A percentile compares a stretch with the other conserved stretches of the same genome.
These are phyloP conservation scores for Aelia acuminata DNA, from an alignment of 2,888 invertebrate species.

Conservation along the genomic window DNA sequence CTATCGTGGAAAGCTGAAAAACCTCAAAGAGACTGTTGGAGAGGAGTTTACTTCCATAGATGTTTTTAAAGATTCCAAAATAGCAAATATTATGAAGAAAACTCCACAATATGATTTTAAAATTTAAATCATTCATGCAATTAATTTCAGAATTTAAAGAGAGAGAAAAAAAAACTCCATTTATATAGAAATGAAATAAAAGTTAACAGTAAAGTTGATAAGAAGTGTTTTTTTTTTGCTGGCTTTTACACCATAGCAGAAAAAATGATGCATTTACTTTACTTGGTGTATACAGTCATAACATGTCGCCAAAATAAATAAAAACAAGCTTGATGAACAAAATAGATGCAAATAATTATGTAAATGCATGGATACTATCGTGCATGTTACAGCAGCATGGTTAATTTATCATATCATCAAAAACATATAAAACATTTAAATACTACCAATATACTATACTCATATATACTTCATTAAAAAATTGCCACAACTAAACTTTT, in stretches of 20 bases:
- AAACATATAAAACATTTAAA: too few species aligned
- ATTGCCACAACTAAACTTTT: neutral
- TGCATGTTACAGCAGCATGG: neutral
- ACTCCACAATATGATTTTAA: neutral
- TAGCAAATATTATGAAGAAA: neutral
- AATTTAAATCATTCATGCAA: neutral
- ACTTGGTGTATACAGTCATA: neutral
- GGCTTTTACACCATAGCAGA: too few species aligned
- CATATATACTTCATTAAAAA: too few species aligned
- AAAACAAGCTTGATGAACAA: neutral
- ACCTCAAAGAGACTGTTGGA: neutral
- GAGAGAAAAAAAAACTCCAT: too few species aligned
- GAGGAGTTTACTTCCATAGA: conserved; percentile 1
- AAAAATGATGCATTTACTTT: too few species aligned
- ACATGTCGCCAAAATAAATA: neutral
- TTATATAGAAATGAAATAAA: too few species aligned
- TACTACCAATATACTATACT: too few species aligned
- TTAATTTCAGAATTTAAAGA: neutral
- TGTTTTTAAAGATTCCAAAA: conserved; percentile 21
- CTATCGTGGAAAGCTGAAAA: neutral
- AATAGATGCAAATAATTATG: neutral
- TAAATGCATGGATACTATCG: neutral
- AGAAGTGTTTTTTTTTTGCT: neutral
- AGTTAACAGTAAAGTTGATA: neutral
- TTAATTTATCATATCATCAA: too few species aligned